Evolutionary conservation across 2,888 invertebrate genomes (phyloP).

Genomic region (Pantelozetes paolii): DNA sequence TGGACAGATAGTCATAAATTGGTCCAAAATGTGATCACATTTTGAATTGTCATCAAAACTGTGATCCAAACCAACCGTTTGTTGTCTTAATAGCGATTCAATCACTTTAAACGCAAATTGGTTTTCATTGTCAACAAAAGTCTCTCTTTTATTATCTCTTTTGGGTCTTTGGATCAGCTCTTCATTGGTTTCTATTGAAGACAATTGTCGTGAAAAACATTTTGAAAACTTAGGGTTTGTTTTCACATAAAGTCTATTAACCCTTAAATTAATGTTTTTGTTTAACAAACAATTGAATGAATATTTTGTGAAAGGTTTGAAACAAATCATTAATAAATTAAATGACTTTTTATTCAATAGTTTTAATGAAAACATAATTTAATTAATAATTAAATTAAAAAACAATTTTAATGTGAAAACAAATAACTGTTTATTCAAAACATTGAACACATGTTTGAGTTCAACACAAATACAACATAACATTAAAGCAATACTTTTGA

Average conservation of each 20-base stretch:
- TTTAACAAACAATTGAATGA: not conserved
- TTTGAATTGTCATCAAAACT: not conserved
- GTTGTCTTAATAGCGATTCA: not conserved
- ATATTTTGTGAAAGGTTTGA: no score
- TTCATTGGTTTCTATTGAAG: no score
- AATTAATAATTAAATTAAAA: no score
- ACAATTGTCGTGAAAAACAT: no score
- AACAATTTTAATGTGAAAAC: no score
- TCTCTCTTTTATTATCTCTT: not conserved
- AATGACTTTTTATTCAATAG: not conserved
- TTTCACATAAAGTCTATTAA: no score
- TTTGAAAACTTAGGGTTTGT: no score
- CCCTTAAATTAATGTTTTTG: not conserved
- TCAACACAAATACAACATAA: not conserved
- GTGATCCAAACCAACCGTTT: not conserved
- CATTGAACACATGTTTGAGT: not conserved
- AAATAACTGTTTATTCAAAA: not conserved
- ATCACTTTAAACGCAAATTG: constrained; percentile 9
- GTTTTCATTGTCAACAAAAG: constrained; percentile 6
- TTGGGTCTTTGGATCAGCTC: not conserved
- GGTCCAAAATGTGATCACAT: not conserved
- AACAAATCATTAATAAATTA: no score
- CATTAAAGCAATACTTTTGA: not conserved
- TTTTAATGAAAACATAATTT: not conserved
- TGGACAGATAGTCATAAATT: not conserved